Base-by-base conservation (phyloP, 2,888 invertebrate species). In the Thelaira solivaga region DNA sequence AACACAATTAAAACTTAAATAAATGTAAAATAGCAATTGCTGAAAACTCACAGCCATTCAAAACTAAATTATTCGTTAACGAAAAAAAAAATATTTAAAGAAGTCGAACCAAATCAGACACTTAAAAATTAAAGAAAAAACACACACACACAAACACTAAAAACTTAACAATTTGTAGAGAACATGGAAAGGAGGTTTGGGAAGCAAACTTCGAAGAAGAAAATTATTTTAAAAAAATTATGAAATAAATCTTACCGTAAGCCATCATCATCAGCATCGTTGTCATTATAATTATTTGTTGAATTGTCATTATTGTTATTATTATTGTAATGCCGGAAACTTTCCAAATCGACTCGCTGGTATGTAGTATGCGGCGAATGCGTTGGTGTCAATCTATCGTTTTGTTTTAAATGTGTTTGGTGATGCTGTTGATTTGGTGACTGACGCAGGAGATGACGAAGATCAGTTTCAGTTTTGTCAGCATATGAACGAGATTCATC, bases 271-370 rank as follows among this genome's bases (percentile, higher is more conserved):
- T 81, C 80, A 65, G 62, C 76, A 26, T 71, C 57, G 55, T 57
- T 51, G 26, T 10, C 45, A 43, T 26, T n/a, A n/a, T n/a, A n/a
- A n/a, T n/a, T 47, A 39, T 49, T 57, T 34, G 31, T 64, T 67
- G 65, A 43, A 62, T 64, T 64, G 67, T 76, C 81, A 81, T 84
- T 82, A 62, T 64, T 64, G 67, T 76, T 81, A 81, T 84, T 82
- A 80, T 69, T 57, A 73, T 82, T 82, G 83, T 85, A 82, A 85
- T 85, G 86, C 86, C 86, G 87, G 86, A 86, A 86, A 86, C 86
- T 86, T 86, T 86, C 86, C 86, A 87, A 86, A 86, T 85, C 81
- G 80, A 76, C 76, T 78, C 45, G 78, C 71, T 72, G 80, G 84
- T 81, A 84, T 59, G 57, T 39, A 47, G 62, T 61, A 45, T 72